Evolutionary conservation across 2,797 vertebrate species (phyloP).

Genomic region (Acanthiza pusilla): DNA sequence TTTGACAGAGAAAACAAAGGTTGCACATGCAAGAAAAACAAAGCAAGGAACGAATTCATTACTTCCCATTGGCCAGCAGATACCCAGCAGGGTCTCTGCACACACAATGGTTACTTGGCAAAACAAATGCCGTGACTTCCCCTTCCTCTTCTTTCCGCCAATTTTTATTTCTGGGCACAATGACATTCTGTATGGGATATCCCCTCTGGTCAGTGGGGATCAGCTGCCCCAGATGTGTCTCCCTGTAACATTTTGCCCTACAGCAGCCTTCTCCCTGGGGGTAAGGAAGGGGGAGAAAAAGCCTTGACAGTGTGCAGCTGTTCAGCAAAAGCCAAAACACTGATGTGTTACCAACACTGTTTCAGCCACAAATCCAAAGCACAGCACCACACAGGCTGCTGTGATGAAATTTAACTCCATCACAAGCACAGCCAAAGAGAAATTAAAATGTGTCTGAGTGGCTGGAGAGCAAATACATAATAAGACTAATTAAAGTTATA

Average conservation of each 20-base stretch:
- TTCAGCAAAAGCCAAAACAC: not conserved
- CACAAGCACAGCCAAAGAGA: not conserved
- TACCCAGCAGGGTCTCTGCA: not conserved
- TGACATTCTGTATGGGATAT: not conserved
- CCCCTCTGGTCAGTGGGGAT: not conserved
- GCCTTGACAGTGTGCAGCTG: not conserved
- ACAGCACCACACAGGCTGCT: not conserved
- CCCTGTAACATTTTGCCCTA: not conserved
- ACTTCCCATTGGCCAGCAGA: not conserved
- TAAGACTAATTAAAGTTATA: not conserved
- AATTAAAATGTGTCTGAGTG: not conserved
- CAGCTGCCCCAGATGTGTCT: not conserved
- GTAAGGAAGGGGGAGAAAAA: not conserved
- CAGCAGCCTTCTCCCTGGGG: not conserved
- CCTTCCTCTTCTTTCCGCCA: not conserved
- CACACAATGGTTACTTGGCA: not conserved
- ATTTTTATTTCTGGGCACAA: not conserved
- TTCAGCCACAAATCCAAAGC: not conserved
- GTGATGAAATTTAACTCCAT: not conserved
- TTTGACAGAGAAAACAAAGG: not conserved
- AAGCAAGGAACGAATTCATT: not conserved
- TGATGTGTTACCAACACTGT: not conserved
- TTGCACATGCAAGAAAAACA: not conserved
- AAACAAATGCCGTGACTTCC: rapidly evolving
- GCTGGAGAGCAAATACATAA: not conserved